phyloP scores from a whole-genome alignment of 2,797 vertebrate species.

The Gallinago solitaria region DNA sequence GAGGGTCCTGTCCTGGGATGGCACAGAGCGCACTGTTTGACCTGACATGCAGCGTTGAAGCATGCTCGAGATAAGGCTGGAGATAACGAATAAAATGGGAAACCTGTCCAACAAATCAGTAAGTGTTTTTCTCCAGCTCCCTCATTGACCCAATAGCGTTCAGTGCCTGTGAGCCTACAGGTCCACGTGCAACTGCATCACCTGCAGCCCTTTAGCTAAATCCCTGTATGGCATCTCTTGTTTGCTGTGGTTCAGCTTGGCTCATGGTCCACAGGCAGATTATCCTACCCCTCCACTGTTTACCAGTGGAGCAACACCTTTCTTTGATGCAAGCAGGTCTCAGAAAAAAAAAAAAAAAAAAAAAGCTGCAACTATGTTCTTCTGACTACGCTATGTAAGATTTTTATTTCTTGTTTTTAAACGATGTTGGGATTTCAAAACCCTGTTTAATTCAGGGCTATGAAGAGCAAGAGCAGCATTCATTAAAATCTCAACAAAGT shows the following conservation, averaged over 20 bases:
- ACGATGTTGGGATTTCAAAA: neutral
- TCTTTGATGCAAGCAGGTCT: neutral
- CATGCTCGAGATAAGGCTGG: neutral
- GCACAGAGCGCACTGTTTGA: neutral
- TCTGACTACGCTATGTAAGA: neutral
- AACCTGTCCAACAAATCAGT: neutral
- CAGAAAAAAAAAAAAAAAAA: neutral
- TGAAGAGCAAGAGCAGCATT: neutral
- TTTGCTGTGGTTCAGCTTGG: neutral
- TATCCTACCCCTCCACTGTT: neutral
- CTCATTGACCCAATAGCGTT: accelerated
- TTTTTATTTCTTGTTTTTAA: no score
- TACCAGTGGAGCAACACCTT: neutral
- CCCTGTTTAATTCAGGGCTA: neutral
- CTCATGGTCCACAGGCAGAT: neutral
- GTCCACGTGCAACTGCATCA: neutral
- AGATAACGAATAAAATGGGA: neutral
- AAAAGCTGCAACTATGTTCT: neutral
- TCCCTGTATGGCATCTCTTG: neutral
- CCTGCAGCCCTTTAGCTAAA: neutral
- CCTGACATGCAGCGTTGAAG: neutral
- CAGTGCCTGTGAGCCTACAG: neutral
- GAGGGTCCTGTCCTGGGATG: neutral
- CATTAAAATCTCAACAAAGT: neutral
- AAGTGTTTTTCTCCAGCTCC: neutral